phyloP scores from a whole-genome alignment of 2,113 vertebrate species.

The Brachirus orientalis region DNA sequence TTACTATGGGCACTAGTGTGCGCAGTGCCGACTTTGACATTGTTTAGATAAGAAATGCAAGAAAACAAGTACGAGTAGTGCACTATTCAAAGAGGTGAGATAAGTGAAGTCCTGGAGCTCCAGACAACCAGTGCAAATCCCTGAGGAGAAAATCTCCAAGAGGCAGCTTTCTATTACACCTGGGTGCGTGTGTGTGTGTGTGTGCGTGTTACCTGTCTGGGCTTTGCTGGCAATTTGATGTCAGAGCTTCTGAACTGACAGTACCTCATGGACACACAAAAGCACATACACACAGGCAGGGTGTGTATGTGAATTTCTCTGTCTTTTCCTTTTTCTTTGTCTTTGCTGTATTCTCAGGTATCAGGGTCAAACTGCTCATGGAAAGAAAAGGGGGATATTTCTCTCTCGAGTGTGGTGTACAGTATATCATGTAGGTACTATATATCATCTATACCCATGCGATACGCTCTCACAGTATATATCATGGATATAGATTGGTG shows the following conservation, averaged over 20 bases:
- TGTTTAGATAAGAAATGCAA: too few relatives aligned
- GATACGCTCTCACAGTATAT: too few relatives aligned
- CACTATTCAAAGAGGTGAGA: conserved; percentile 45
- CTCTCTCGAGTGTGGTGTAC: too few relatives aligned
- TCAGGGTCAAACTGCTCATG: conserved; percentile 33
- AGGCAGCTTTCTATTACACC: conserved; percentile 73
- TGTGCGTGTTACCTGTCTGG: conserved; percentile 39
- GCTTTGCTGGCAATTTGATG: conserved; percentile 56
- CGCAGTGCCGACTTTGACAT: too few relatives aligned
- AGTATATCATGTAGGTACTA: too few relatives aligned
- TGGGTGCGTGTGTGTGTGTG: conserved; percentile 8
- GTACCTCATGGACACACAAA: conserved; percentile 30
- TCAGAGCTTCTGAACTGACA: conserved; percentile 60
- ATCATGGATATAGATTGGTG: neutral
- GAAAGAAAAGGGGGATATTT: too few relatives aligned
- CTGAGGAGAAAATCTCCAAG: conserved; percentile 56
- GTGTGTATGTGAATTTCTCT: neutral
- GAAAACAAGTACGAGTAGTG: too few relatives aligned
- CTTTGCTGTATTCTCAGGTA: conserved; percentile 30
- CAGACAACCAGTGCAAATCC: conserved; percentile 62
- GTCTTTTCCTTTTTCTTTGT: conserved; percentile 25
- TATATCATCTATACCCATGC: too few relatives aligned
- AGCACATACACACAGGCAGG: neutral
- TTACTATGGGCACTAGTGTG: too few relatives aligned
- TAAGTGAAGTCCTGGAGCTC: conserved; percentile 50